Base-by-base conservation (phyloP, 1,140 invertebrate species). In the Platyscapa corneri region DNA sequence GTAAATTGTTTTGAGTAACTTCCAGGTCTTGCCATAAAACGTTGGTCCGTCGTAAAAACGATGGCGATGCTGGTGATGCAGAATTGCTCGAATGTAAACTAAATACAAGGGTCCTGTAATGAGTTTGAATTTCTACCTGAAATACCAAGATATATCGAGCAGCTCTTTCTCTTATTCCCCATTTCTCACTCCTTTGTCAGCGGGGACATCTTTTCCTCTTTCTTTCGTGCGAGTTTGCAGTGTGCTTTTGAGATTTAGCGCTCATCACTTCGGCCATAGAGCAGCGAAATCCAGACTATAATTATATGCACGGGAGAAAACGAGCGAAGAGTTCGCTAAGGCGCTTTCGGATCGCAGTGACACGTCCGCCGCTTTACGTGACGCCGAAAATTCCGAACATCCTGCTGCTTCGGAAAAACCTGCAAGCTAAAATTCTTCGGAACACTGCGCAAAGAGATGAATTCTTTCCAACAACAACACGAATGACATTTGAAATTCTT, bases 331-430 rank as follows among this genome's bases (percentile, higher is more conserved):
- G 27, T 56, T 32, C 82, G 30, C 72, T 89, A 90, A 90, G 88
- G 88, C 87, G 87, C 86, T 88, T 84, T 87, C 88, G 80, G 82
- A 74, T 56, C 64, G 86, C 87, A 27, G 16, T 23, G 42, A 86
- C 90, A 90, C 89, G 89, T 89, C 86, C 53, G 14, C 53, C 53
- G 14, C 53, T 3, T 34, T 70, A 20, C 67, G 67, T 70, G 67
- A 16, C 32, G 12, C 5, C 10, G 34, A 70, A 70, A 70, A 37
- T 70, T 70, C 34, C 42, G 42, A 7, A 46, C 12, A 7, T 5
- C 12, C 2, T 37, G 18, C 16, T 23, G 18, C 23, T 70, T 34
- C 12, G 0, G 34, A 37, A 70, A 60, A 70, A 37, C 23, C 23
- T 37, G 34, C 37, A 20, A 37, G 67, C 56, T 5, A 60, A 60